A percentile compares a stretch with the other conserved stretches of the same genome.
These are phyloP conservation scores for Micoletzkya japonica DNA, from an alignment of 2,888 invertebrate genomes.

Conservation along the genomic window DNA sequence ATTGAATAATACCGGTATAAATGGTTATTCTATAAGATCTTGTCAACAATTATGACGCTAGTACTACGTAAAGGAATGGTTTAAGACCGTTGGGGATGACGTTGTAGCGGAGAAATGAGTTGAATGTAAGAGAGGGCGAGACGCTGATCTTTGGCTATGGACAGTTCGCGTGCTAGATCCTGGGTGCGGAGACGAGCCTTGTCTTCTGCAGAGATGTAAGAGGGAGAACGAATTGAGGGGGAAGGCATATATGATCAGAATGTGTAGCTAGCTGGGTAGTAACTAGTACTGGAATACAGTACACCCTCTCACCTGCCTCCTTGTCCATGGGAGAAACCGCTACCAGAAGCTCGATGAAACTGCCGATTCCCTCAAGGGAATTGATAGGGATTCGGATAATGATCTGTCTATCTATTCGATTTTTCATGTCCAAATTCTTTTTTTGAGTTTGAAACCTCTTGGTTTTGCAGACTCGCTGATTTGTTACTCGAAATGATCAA, in stretches of 20 bases:
- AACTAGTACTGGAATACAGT: background rate
- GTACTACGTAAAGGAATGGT: background rate
- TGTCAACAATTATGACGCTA: too few species aligned
- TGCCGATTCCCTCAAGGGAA: conserved; percentile 22
- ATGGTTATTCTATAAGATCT: too few species aligned
- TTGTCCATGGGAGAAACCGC: conserved; percentile 11
- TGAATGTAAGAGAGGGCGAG: conserved; percentile 15
- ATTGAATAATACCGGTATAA: too few species aligned
- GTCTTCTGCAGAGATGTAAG: background rate
- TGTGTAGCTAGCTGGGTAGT: background rate
- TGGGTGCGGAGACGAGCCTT: conserved; percentile 5
- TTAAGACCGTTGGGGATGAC: conserved; percentile 20
- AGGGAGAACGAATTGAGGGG: background rate
- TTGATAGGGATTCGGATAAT: too few species aligned
- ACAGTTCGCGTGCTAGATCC: conserved; percentile 8
- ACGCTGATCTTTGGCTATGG: background rate
- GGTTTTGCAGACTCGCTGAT: too few species aligned
- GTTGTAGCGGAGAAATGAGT: conserved; percentile 2
- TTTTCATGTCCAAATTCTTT: background rate
- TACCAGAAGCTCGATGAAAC: conserved; percentile 21
- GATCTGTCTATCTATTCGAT: background rate
- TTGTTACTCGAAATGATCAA: background rate
- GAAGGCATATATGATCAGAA: background rate
- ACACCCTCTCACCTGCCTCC: conserved; percentile 6
- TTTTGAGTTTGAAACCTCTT: background rate